phyloP scores from a whole-genome alignment of 2,797 vertebrate genomes.

The Sphaeramia orbicularis region DNA sequence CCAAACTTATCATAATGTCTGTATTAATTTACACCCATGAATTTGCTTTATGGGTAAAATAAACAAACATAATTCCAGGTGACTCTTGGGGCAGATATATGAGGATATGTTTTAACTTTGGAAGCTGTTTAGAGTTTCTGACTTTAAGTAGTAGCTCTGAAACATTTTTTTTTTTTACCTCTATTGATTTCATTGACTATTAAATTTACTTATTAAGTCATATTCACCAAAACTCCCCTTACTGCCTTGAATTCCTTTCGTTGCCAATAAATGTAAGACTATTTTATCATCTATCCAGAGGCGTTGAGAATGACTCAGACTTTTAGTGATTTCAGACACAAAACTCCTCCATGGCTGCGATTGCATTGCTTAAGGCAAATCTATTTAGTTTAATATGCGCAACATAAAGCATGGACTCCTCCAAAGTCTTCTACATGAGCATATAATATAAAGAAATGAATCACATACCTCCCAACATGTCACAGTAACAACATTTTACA shows the following conservation, averaged over 20 bases:
- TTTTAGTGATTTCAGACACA: constrained; percentile 53
- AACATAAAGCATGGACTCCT: constrained; percentile 42
- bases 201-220: constrained; percentile 46
- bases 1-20: constrained; percentile 19
- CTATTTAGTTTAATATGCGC: constrained; percentile 62
- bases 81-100: constrained; percentile 24
- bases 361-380: constrained; percentile 48
- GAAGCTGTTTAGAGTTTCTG: constrained; percentile 21
- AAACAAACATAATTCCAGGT: constrained; percentile 8
- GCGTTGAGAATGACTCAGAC: constrained; percentile 34
- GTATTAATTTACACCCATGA: constrained; percentile 22
- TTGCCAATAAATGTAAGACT: constrained; percentile 62
- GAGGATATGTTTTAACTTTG: constrained; percentile 34
- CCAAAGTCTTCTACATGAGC: constrained; percentile 37
- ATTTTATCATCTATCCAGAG: constrained; percentile 56
- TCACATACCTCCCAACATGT: constrained; percentile 3
- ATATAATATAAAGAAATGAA: constrained; percentile 54
- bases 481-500: constrained; percentile 18
- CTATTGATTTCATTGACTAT: constrained; percentile 46
- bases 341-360: constrained; percentile 37
- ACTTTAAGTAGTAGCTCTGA: constrained; percentile 35
- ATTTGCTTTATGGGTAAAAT: constrained; percentile 13
- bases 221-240: constrained; percentile 26
- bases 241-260: constrained; percentile 47
- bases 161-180: constrained; percentile 34